Evolutionary conservation across 2,797 vertebrate genomes (phyloP).

Genomic region (Peromyscus attwateri): DNA sequence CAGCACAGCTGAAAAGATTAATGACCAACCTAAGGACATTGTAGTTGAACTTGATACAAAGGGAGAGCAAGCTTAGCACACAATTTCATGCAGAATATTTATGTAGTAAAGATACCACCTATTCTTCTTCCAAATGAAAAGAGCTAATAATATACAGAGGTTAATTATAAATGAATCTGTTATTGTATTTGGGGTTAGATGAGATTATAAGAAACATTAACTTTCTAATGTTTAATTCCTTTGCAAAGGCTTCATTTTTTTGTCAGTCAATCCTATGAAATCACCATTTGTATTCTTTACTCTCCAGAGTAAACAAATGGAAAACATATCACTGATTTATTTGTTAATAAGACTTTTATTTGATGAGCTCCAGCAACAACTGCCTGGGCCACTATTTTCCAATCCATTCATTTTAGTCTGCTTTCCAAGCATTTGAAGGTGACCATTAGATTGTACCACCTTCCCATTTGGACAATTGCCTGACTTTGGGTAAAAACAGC

Average conservation of each 20-base stretch:
- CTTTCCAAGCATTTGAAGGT: conserved; percentile 1
- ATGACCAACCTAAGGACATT: conserved; percentile 52
- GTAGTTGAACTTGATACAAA: conserved; percentile 13
- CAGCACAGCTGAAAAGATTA: conserved; percentile 61
- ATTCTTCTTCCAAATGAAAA: not conserved
- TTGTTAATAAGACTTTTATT: not conserved
- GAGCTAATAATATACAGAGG: not conserved
- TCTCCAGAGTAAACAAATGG: not conserved
- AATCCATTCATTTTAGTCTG: not conserved
- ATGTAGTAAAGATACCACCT: not conserved
- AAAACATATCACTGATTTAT: not conserved
- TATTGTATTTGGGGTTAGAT: not conserved
- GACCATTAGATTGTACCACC: not conserved
- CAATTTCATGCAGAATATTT: conserved; percentile 25
- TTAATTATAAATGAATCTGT: not conserved
- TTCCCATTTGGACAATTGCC: not conserved
- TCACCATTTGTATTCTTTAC: not conserved
- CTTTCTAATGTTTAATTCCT: conserved; percentile 9
- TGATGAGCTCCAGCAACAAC: not conserved
- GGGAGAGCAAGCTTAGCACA: conserved; percentile 52
- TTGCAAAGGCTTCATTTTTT: conserved; percentile 4
- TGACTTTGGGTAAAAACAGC: not conserved
- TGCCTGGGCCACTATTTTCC: not conserved
- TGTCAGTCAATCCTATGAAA: not conserved
- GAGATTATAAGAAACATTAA: not conserved